A percentile compares a stretch with the other conserved stretches of the same genome.
Evolutionary conservation across 2,888 invertebrate species (phyloP).

Genomic region (Drepanosiphum platanoidis): DNA sequence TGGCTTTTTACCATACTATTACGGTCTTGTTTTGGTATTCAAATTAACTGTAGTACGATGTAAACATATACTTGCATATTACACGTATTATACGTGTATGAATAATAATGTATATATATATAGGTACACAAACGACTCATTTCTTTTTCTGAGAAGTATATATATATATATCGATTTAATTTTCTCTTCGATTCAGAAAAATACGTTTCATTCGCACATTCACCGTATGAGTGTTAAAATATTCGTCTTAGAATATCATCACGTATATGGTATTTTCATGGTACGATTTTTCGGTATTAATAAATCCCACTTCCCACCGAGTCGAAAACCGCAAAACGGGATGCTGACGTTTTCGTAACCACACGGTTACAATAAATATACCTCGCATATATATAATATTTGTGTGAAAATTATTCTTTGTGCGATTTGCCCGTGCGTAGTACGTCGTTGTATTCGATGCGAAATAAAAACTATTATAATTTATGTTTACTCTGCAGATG

Average conservation of each 20-base stretch:
- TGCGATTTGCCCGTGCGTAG: neutral
- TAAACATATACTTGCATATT: slow-evolving; percentile 4
- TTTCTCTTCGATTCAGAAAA: neutral
- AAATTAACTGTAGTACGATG: slow-evolving; percentile 7
- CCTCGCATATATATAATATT: neutral
- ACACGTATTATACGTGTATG: slow-evolving; percentile 1
- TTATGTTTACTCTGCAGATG: neutral
- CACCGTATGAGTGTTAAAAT: neutral
- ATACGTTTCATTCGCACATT: neutral
- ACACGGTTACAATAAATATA: neutral
- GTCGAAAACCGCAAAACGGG: slow-evolving; percentile 21
- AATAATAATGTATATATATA: neutral
- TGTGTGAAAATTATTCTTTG: neutral
- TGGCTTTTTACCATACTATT: slow-evolving; percentile 25
- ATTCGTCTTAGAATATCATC: neutral
- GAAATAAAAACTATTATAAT: neutral
- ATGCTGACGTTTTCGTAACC: neutral
- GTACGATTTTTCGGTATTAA: neutral
- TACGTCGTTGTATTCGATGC: no score
- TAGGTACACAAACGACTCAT: no score
- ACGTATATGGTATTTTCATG: neutral
- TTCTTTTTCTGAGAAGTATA: neutral
- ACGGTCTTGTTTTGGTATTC: slow-evolving; percentile 23
- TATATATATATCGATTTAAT: neutral
- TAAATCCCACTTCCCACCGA: neutral